Evolutionary conservation across 2,888 invertebrate species (phyloP).

Genomic region (Chrysolina oricalcia): DNA sequence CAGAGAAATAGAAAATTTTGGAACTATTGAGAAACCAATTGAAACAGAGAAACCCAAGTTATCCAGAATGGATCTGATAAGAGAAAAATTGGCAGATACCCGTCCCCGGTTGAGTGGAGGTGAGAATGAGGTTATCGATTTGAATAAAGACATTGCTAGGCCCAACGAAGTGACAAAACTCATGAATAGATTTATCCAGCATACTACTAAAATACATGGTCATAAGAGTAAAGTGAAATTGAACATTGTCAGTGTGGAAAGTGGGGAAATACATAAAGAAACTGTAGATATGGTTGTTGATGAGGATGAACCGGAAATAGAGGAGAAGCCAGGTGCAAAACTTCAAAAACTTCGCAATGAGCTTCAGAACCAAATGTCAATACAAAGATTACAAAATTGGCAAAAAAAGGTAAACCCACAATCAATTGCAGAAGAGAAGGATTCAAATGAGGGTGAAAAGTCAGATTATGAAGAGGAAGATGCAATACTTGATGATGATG

Average conservation of each 20-base stretch:
- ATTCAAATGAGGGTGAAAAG: conserved; percentile 47
- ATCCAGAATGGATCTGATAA: conserved; percentile 65
- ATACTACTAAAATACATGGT: conserved; percentile 75
- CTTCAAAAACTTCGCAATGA: conserved; percentile 81
- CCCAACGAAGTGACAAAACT: conserved; percentile 79
- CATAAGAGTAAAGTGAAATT: conserved; percentile 75
- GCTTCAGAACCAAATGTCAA: conserved; percentile 81
- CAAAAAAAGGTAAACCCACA: conserved; percentile 73
- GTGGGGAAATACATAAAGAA: conserved; percentile 71
- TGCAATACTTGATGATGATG: conserved; percentile 73
- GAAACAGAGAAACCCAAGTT: conserved; percentile 47
- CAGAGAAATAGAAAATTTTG: conserved; percentile 54
- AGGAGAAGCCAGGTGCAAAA: conserved; percentile 81
- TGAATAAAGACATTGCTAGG: conserved; percentile 73
- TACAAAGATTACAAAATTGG: conserved; percentile 82
- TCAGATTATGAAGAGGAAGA: conserved; percentile 61
- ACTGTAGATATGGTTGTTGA: conserved; percentile 66
- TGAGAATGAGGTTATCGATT: conserved; percentile 76
- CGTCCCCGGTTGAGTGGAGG: conserved; percentile 75
- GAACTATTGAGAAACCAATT: conserved; percentile 11
- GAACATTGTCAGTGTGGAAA: conserved; percentile 70
- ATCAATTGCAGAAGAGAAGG: conserved; percentile 40
- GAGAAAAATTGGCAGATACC: conserved; percentile 63
- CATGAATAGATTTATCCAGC: conserved; percentile 82
- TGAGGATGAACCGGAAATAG: conserved; percentile 66